A percentile compares a stretch with the other conserved stretches of the same genome.
Evolutionary conservation across 1,140 invertebrate genomes (phyloP).

Genomic region (Rhysida immarginata): DNA sequence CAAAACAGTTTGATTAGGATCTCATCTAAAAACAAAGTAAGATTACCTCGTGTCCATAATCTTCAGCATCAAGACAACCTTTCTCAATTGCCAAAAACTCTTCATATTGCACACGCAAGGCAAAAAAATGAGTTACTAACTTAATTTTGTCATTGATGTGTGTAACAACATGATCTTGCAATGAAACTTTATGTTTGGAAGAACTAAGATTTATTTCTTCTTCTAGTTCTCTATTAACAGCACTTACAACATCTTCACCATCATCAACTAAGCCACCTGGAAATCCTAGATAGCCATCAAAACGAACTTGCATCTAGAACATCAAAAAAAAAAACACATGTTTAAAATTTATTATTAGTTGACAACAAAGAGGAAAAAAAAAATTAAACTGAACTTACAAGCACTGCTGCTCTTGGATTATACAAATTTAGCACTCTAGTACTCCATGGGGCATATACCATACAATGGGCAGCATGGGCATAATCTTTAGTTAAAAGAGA

Average conservation of each 20-base stretch:
- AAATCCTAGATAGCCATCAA: conserved; percentile 43
- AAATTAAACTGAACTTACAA: neutral
- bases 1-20: neutral
- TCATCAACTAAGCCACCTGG: conserved; percentile 38
- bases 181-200: conserved; percentile 17
- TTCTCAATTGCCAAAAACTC: conserved; percentile 31
- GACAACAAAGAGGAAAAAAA: neutral
- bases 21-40: conserved; percentile 1
- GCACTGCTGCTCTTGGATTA: neutral
- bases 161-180: conserved; percentile 23
- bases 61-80: conserved; percentile 23
- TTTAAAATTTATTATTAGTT: neutral
- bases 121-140: conserved; percentile 36
- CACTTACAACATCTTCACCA: conserved; percentile 29
- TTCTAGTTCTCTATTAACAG: conserved; percentile 35
- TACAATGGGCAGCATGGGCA: conserved; percentile 3
- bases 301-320: conserved; percentile 40
- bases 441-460: neutral
- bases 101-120: conserved; percentile 29
- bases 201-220: conserved; percentile 39
- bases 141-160: conserved; percentile 25
- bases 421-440: neutral
- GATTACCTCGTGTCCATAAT: conserved; percentile 34
- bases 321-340: neutral
- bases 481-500: neutral